Base-by-base conservation (phyloP, 2,113 vertebrate species). In the Vidua chalybeata region DNA sequence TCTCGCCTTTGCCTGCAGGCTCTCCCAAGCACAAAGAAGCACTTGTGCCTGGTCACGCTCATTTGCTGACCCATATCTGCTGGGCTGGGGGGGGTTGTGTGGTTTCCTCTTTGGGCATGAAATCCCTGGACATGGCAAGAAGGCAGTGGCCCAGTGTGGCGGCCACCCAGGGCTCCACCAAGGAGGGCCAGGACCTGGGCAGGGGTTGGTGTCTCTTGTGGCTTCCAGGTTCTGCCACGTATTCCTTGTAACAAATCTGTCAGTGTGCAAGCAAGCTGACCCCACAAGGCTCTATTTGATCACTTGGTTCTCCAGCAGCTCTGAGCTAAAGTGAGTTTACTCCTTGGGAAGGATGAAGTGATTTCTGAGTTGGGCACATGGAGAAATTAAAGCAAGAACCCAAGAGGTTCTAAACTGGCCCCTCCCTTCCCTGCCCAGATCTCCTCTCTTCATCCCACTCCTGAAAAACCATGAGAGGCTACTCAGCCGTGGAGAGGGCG, bases 121-220 rank as follows among this genome's bases (percentile, higher is more conserved):
- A 55, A 98, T 97, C 97, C 97, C 97, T n/a, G 97, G 98, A 26
- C 84, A 76, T 7, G 88, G 96, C 9, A 98, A 98, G 95, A 59
- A 45, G 75, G 74, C n/a, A 48, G 67, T 3, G 5, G 51, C 33
- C 23, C 69, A 43, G 17, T 2, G 49, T 4, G 92, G 96, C 26
- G 1, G 97, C 73, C 33, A 8, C 33, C 51, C 31, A 3, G 14
- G 84, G 16, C 96, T 41, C 87, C n/a, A 4, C 98, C 97, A 1
- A 7, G 88, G 28, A 97, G 95, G 21, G 97, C 97, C 5, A 97
- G 97, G 7, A 17, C 13, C 6, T 5, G 13, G 12, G 6, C 13
- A 10, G 17, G 13, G 15, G 13, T 27, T 0, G 0, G 7, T 0
- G 0, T 39, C 41, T 56, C 31, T 7, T 12, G 9, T 23, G 27